phyloP scores from a whole-genome alignment of 2,888 invertebrate species.

The Pecten maximus region DNA sequence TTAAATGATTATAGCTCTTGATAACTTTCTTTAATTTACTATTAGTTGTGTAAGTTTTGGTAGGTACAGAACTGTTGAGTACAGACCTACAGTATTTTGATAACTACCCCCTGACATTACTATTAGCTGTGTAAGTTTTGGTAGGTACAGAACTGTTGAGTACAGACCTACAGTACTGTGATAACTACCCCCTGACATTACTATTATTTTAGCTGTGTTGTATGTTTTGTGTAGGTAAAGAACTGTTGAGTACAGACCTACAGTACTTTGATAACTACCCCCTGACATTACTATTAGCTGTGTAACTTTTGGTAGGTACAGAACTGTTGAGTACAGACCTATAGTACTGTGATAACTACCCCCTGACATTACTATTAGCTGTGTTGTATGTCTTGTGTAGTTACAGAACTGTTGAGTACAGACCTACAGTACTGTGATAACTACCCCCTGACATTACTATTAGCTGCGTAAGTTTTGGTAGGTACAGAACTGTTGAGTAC shows the following conservation, averaged over 20 bases:
- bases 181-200: too few relatives aligned
- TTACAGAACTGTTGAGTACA: background rate
- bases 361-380: too few relatives aligned
- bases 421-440: too few relatives aligned
- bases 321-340: background rate
- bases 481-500: conserved; percentile 67
- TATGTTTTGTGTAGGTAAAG: conserved; percentile 22
- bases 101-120: too few relatives aligned
- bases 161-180: background rate
- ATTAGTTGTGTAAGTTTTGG: background rate
- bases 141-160: background rate
- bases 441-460: too few relatives aligned
- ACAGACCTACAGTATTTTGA: background rate
- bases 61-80: conserved; percentile 70
- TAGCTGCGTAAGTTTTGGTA: conserved; percentile 46
- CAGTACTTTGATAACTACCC: too few relatives aligned
- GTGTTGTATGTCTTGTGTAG: background rate
- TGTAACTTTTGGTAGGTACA: background rate
- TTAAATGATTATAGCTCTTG: too few relatives aligned
- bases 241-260: background rate
- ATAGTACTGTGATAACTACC: background rate
- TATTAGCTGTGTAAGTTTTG: background rate
- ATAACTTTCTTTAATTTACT: too few relatives aligned
- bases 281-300: too few relatives aligned
- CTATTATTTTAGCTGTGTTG: background rate